phyloP scores from a whole-genome alignment of 1,140 invertebrate genomes.

The Aphelenchoides avenae region DNA sequence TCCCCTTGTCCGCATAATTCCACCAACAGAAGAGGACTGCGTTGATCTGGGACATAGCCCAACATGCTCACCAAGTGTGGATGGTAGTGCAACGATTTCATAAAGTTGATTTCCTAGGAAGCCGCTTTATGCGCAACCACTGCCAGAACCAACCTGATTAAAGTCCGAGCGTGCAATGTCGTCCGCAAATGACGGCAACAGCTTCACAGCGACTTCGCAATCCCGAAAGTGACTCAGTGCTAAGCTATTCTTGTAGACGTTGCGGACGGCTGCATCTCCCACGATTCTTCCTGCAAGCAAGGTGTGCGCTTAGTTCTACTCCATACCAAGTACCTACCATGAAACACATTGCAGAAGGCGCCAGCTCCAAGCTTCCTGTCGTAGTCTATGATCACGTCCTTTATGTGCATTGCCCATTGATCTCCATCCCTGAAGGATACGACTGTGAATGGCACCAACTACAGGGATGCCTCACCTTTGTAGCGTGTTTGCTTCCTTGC shows the following conservation, averaged over 20 bases:
- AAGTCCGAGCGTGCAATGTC: constrained; percentile 59
- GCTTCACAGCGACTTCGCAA: constrained; percentile 60
- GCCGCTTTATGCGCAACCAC: background rate
- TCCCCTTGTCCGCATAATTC: constrained; percentile 48
- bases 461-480: too few species aligned
- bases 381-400: too few species aligned
- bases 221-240: constrained; percentile 19
- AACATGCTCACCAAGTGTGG: constrained; percentile 48
- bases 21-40: constrained; percentile 35
- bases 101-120: constrained; percentile 49
- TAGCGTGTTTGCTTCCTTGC: too few species aligned
- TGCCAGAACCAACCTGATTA: constrained; percentile 3
- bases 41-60: constrained; percentile 40
- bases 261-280: background rate
- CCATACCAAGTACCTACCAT: too few species aligned
- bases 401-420: too few species aligned
- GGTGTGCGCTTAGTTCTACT: too few species aligned
- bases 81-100: constrained; percentile 49
- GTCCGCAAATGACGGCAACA: constrained; percentile 59
- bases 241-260: background rate
- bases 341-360: too few species aligned
- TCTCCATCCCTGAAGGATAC: too few species aligned
- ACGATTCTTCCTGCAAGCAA: background rate
- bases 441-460: too few species aligned
- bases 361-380: too few species aligned